Base-by-base conservation (phyloP, 2,113 vertebrate species). In the Danionella cerebrum region DNA sequence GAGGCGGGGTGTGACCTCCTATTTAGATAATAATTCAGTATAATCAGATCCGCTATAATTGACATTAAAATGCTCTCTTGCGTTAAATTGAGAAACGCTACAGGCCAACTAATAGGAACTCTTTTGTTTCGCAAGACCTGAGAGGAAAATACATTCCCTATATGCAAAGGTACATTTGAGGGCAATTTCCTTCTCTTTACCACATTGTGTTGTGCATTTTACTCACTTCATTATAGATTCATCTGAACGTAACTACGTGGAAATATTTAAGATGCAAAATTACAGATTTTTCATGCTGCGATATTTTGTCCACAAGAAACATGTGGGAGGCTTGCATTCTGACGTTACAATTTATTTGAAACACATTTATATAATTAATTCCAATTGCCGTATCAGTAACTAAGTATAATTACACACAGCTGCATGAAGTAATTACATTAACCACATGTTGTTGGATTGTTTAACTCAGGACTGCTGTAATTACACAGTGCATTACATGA, bases 1-100 rank as follows among this genome's bases (percentile, higher is more conserved):
- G 13, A 41, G 41, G 41, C 21, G 22, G 38, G 63, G 51, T 42
- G 31, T 52, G 1, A 39, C 58, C 44, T 14, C 53, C 27, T 42
- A 38, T 70, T 67, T 58, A 21, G 66, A 33, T 70, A 74, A 74
- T 62, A 54, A 70, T 65, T 68, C n/a, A 25, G 19, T 38, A 39
- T 60, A 63, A 60, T 62, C 70, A 62, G 67, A 53, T 67, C 70
- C 31, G 53, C 48, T 48, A 58, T 71, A 66, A 58, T 76, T 60
- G 63, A 45, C 50, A 47, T 72, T 66, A 63, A 65, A 33, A 48
- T 24, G 35, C 62, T 51, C 4, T 67, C 41, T 53, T 39, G 63
- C 51, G 18, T 65, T 58, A 70, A 76, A 76, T 60, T 29, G 45
- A 60, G 29, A 55, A 69, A 33, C 8, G 6, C 19, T 31, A 13